phyloP scores from a whole-genome alignment of 2,797 vertebrate species.

The Sciurus vulgaris region DNA sequence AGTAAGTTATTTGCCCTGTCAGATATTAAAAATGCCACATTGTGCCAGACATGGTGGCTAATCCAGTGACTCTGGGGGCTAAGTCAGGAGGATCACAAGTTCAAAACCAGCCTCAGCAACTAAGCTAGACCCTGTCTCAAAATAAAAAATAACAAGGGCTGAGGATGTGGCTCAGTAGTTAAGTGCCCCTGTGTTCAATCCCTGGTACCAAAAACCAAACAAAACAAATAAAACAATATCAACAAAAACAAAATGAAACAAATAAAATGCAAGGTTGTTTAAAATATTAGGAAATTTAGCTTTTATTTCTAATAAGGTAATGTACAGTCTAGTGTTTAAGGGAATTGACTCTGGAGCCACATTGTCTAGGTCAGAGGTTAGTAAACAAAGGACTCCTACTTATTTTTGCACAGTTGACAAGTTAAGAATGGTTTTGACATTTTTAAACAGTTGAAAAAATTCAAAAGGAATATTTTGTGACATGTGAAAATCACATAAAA shows the following conservation, averaged over 20 bases:
- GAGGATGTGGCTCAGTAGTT: too few relatives aligned
- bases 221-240: too few relatives aligned
- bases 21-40: not conserved
- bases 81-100: too few relatives aligned
- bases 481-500: not conserved
- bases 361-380: not conserved
- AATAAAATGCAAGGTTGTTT: too few relatives aligned
- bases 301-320: slow-evolving; percentile 13
- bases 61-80: too few relatives aligned
- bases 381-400: not conserved
- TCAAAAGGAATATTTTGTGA: not conserved
- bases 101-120: too few relatives aligned
- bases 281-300: slow-evolving; percentile 24
- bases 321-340: not conserved
- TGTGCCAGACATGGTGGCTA: too few relatives aligned
- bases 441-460: slow-evolving; percentile 38
- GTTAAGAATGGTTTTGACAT: not conserved
- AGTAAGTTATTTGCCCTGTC: not conserved
- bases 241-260: too few relatives aligned
- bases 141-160: too few relatives aligned
- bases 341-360: not conserved
- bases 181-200: too few relatives aligned
- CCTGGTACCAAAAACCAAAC: too few relatives aligned
- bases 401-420: not conserved
- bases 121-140: too few relatives aligned